Evolutionary conservation across 2,113 vertebrate genomes (phyloP), one percentile per base, ranked within the genome.

Genomic region (Tricholaema leucomelas): DNA sequence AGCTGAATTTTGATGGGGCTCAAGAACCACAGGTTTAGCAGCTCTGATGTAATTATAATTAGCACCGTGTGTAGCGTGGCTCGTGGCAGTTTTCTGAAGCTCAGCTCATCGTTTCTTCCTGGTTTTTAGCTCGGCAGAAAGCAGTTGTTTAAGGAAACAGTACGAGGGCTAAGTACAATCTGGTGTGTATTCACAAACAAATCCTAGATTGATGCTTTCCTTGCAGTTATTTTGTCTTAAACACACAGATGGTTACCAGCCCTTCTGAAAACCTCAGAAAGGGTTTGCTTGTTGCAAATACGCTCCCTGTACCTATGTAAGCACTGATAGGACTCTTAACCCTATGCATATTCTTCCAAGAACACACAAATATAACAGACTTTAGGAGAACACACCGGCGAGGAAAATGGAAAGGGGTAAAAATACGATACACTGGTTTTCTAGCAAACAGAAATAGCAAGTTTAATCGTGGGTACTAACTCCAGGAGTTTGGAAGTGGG

Each of bases 171-270:
- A 75, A 88, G 70, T 93, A 81, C 91, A 92, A 82, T 87, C 87
- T 93, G 28, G 91, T 82, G 83, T 36, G 6, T 55, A 40, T 88
- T 66, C 74, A 91, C 90, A 95, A 95, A 85, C 70, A 65, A 96
- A 91, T 89, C 71, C 82, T 91, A 81, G 92, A 92, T 18, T 38
- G 10, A 74, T 93, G 85, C 69, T 88, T 96, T 85, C 58, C 52
- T 93, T 60, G 5, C 84, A 92, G 79, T 87, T 92, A 55, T 82
- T 71, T 92, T 82, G 31, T 94, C 87, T 94, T 76, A 90, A 93
- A 89, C 8, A 8, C 74, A 70, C 70, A 94, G 81, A 71, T 92
- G 70, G 67, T 93, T 83, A 75, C 82, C 72, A 82, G 44, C 73
- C 65, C 54, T 94, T 92, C 85, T 90, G 70, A 90, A 95, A 88